Evolutionary conservation across 2,113 vertebrate species (phyloP), one percentile per base, ranked within the genome.

Genomic region (Semnornis frantzii): DNA sequence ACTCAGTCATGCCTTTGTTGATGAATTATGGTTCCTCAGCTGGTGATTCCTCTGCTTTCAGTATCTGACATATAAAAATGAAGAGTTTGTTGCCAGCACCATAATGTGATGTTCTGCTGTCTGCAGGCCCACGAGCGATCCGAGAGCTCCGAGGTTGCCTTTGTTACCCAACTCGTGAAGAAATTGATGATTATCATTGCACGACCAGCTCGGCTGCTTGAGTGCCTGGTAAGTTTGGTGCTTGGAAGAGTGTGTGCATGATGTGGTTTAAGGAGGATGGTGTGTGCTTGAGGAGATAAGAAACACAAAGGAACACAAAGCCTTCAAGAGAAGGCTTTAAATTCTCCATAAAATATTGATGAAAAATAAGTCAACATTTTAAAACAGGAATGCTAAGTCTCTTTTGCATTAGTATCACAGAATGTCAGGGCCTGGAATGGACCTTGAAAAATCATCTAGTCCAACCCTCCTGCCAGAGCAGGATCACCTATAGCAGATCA

Each of bases 101-200:
- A 14, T 91, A 12, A 94, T 5, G 39, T 59, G 59, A 46, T 54
- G 33, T 60, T 78, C 25, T 94, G 74, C 72, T 93, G 85, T 94
- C 66, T 72, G 16, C 91, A 99, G 99, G 99, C 99, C 94, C 98
- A 99, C 42, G 98, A 99, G 93, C 98, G 99, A 33, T 99, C 99
- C 0, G 99, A 99, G 94, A 99, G 99, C 72, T 98, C 98, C 11
- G 99, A 99, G 95, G 98, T 99, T 24, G 98, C 99, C 84, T 99
- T 99, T n/a, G 99, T 99, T 69, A 99, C 98, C 4, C 99, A 99
- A 50, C 98, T 99, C 6, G 98, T 99, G 70, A 99, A 97, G 97
- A 99, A 98, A 94, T 97, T 99, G 96, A 99, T 99, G 99, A 99
- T 99, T 46, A 90, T 99, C 97, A 99, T 99, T 79, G 98, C 99